phyloP scores from a whole-genome alignment of 2,113 vertebrate species.

The Cyphomyrus discorhynchus region DNA sequence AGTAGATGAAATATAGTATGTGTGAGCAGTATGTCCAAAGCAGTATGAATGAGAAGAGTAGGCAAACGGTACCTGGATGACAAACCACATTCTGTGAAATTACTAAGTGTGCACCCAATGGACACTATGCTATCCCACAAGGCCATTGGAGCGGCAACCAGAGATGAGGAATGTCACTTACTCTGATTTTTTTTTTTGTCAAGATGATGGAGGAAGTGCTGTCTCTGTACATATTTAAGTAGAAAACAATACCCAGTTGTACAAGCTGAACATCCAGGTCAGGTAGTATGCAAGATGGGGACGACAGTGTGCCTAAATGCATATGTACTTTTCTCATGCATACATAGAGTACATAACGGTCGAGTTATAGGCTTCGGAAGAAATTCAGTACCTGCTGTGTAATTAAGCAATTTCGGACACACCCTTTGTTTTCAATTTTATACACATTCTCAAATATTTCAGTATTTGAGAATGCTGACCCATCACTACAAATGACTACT shows the following conservation, averaged over 20 bases:
- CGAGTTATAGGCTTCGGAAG: neutral
- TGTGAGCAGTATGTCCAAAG: neutral
- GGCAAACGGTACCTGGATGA: neutral
- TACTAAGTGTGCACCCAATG: neutral
- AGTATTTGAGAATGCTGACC: neutral
- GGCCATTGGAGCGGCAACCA: neutral
- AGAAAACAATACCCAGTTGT: neutral
- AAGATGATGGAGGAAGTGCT: neutral
- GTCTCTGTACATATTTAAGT: neutral
- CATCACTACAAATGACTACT: neutral
- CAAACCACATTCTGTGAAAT: neutral
- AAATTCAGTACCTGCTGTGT: no score
- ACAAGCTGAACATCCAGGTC: neutral
- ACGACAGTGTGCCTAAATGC: neutral
- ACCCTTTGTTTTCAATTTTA: neutral
- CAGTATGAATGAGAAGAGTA: neutral
- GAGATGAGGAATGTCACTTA: neutral
- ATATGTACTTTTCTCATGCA: neutral
- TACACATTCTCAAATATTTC: neutral
- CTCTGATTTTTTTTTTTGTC: neutral
- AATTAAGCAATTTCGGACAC: neutral
- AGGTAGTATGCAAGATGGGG: neutral
- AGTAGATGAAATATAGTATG: neutral
- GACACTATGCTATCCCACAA: neutral
- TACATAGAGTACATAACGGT: neutral